Evolutionary conservation across 1,140 invertebrate genomes (phyloP).

Genomic region (Dufourea novaeangliae): DNA sequence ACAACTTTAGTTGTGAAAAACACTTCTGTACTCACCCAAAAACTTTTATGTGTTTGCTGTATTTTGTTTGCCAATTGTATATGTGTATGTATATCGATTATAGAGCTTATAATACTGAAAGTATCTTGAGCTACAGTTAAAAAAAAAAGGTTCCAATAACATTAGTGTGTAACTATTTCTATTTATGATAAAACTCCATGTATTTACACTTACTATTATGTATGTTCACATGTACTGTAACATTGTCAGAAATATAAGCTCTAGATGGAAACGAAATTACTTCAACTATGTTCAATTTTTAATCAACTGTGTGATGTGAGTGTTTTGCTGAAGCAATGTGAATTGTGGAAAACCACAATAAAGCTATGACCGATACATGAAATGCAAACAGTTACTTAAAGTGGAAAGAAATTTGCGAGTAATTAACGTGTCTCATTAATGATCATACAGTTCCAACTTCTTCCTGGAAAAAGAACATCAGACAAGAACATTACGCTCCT

Average conservation of each 20-base stretch:
- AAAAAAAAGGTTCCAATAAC: background rate
- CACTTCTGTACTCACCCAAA: no score
- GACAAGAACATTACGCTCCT: background rate
- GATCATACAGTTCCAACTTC: background rate
- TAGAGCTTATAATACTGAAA: constrained; percentile 55
- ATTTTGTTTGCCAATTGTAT: no score
- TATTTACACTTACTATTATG: constrained; percentile 30
- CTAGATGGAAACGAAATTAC: constrained; percentile 33
- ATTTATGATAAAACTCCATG: background rate
- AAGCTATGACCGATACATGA: constrained; percentile 33
- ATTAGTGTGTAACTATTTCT: background rate
- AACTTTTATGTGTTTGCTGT: no score
- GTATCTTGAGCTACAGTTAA: background rate
- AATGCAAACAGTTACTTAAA: constrained; percentile 33
- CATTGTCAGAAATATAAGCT: constrained; percentile 58
- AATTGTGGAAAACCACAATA: constrained; percentile 44
- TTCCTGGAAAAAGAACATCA: no score
- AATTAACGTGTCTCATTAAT: background rate
- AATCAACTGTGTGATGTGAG: constrained; percentile 31
- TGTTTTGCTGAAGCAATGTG: constrained; percentile 48
- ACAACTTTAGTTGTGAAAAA: no score
- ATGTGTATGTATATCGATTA: constrained; percentile 16
- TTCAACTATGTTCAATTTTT: constrained; percentile 37
- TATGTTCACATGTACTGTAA: background rate
- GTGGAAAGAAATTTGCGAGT: constrained; percentile 10